Evolutionary conservation across 2,888 invertebrate genomes (phyloP).

Genomic region (Tenthredo distinguenda): DNA sequence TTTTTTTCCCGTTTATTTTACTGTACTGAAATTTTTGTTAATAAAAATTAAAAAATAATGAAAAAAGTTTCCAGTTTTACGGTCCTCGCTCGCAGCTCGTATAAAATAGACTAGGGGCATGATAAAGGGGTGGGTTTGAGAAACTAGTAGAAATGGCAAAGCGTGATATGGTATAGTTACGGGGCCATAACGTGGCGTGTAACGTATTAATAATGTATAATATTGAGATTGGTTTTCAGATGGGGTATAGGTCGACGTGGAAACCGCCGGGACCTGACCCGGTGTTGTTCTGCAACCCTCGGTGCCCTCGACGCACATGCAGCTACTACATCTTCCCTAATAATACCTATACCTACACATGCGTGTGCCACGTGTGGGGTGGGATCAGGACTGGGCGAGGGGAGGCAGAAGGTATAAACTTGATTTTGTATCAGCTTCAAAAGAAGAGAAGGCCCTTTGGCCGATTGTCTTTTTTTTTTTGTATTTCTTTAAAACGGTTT

Average conservation of each 20-base stretch:
- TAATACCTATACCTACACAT: conserved; percentile 25
- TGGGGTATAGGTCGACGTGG: conserved; percentile 34
- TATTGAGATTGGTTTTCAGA: conserved; percentile 73
- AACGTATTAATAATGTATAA: conserved; percentile 72
- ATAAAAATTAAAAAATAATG: conserved; percentile 2
- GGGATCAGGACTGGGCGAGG: background rate
- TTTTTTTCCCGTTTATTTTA: background rate
- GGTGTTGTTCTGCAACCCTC: conserved; percentile 21
- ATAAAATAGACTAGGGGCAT: background rate
- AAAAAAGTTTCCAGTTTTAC: background rate
- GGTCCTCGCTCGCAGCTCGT: background rate
- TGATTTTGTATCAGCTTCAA: background rate
- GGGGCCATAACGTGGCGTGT: conserved; percentile 56
- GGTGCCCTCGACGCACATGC: conserved; percentile 1
- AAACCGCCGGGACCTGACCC: conserved; percentile 71
- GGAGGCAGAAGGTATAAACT: background rate
- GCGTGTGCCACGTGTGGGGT: conserved; percentile 4
- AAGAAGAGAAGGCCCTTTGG: background rate
- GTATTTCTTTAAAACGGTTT: background rate
- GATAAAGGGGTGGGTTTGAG: background rate
- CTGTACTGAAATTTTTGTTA: background rate
- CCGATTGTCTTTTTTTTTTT: background rate
- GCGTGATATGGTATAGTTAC: conserved; percentile 1
- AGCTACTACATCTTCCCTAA: conserved; percentile 9
- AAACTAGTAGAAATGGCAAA: conserved; percentile 20